A percentile compares a stretch with the other conserved stretches of the same genome.
These are phyloP conservation scores for Agelastica alni DNA, from an alignment of 2,888 invertebrate species.

Conservation along the genomic window DNA sequence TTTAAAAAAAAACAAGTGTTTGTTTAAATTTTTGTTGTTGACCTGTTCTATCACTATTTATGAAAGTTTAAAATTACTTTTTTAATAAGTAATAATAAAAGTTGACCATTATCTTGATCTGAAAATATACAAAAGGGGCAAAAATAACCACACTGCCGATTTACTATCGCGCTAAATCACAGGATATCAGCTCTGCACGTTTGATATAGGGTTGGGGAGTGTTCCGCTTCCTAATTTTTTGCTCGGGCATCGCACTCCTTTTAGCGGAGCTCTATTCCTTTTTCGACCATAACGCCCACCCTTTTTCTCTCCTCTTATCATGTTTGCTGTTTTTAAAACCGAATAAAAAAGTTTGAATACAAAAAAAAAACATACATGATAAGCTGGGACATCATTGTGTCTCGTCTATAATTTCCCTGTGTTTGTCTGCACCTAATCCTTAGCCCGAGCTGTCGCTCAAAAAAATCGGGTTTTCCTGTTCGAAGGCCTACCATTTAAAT, in stretches of 20 bases:
- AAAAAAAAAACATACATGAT: constrained; percentile 54
- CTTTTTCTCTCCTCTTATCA: constrained; percentile 8
- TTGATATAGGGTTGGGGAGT: constrained; percentile 47
- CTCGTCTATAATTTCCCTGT: constrained; percentile 78
- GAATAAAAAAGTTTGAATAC: no score
- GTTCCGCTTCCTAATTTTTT: constrained; percentile 43
- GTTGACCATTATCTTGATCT: constrained; percentile 10
- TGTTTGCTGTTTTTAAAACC: background rate
- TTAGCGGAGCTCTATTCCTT: constrained; percentile 47
- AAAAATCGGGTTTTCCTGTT: constrained; percentile 40
- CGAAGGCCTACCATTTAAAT: no score
- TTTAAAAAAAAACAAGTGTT: no score
- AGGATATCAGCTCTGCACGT: constrained; percentile 51
- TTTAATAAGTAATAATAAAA: no score
- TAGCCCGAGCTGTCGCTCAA: constrained; percentile 57
- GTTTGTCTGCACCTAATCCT: constrained; percentile 76
- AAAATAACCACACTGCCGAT: constrained; percentile 44
- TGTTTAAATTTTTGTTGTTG: no score
- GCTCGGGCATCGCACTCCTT: constrained; percentile 57
- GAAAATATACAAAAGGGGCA: constrained; percentile 12
- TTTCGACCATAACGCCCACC: constrained; percentile 26
- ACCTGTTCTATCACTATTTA: no score
- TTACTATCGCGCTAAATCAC: constrained; percentile 44
- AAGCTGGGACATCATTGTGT: constrained; percentile 68
- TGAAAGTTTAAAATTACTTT: no score